phyloP scores from a whole-genome alignment of 2,113 vertebrate species.

The Etia nguti region DNA sequence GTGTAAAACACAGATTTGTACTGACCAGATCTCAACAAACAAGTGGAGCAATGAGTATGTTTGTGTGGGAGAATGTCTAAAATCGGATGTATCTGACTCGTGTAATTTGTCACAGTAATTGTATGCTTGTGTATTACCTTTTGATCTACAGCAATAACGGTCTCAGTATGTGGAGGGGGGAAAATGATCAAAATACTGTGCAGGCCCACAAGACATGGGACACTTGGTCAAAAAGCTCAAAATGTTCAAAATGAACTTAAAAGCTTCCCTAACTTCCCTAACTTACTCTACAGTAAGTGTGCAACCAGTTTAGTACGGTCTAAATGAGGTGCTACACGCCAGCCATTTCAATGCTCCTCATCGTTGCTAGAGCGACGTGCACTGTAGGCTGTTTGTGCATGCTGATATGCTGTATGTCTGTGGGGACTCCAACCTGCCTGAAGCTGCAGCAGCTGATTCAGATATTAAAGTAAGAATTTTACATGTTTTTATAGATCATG shows the following conservation, averaged over 20 bases:
- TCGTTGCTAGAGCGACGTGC: not conserved
- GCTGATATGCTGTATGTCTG: not conserved
- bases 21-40: not conserved
- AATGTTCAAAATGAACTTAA: too few relatives aligned
- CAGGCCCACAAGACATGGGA: not conserved
- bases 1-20: not conserved
- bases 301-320: not conserved
- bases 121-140: not conserved
- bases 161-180: not conserved
- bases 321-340: not conserved
- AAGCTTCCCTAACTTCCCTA: not conserved
- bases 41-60: not conserved
- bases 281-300: not conserved
- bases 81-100: not conserved
- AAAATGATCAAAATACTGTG: not conserved
- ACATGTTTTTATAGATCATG: not conserved
- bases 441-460: not conserved
- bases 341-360: not conserved
- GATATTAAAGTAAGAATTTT: not conserved
- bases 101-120: not conserved
- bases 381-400: not conserved
- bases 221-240: not conserved
- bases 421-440: not conserved
- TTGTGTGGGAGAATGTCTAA: not conserved
- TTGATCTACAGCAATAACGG: not conserved